A percentile compares a stretch with the other conserved stretches of the same genome.
Evolutionary conservation across 2,888 invertebrate genomes (phyloP).

Genomic region (Tetranychus piercei): DNA sequence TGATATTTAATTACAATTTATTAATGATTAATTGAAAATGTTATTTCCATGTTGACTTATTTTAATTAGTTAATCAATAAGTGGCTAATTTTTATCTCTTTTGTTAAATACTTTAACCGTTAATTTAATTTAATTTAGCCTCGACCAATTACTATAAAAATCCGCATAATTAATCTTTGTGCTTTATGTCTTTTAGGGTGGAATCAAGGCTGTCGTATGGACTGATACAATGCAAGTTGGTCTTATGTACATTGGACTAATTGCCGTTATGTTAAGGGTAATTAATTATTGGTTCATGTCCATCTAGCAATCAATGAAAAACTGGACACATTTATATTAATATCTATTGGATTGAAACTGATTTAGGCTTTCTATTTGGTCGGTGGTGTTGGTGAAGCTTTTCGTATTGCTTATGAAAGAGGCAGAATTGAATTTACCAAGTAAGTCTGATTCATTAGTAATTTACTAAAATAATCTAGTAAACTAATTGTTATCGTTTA

Average conservation of each 20-base stretch:
- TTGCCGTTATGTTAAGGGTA: slow-evolving; percentile 46
- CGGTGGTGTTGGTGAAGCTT: slow-evolving; percentile 35
- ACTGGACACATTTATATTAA: background rate
- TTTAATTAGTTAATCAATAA: background rate
- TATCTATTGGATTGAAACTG: background rate
- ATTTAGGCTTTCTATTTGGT: slow-evolving; percentile 21
- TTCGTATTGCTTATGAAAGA: slow-evolving; percentile 48
- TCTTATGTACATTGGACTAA: slow-evolving; percentile 61
- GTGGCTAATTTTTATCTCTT: background rate
- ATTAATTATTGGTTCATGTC: background rate
- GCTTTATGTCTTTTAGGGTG: slow-evolving; percentile 40
- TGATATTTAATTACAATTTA: background rate
- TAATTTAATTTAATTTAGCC: no score
- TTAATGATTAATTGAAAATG: background rate
- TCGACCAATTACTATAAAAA: background rate
- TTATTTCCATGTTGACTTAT: background rate
- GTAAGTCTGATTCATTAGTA: slow-evolving; percentile 10
- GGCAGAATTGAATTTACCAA: slow-evolving; percentile 37
- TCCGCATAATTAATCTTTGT: background rate
- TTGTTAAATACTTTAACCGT: no score
- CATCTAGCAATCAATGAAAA: background rate
- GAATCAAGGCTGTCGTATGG: slow-evolving; percentile 55
- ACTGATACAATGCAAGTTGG: slow-evolving; percentile 79
- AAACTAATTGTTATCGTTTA: background rate
- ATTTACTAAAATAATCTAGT: background rate